Conservation (phyloP, 2,888 invertebrate species). For the Zelleria hepariella region DNA sequence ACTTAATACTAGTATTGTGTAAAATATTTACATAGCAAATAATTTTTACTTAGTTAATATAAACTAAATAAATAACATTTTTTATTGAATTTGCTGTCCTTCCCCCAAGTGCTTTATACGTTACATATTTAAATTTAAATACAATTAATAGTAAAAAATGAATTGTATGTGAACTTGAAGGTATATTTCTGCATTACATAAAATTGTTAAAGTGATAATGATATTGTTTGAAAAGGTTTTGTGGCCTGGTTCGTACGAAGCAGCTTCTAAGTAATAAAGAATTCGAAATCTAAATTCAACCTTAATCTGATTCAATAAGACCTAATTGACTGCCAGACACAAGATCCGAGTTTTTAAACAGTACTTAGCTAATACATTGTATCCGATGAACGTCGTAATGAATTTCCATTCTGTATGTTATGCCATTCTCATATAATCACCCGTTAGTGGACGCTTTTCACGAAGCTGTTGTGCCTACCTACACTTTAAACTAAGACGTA, state of each 20-base stretch:
- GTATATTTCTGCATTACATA: slow-evolving; percentile 62
- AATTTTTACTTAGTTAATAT: slow-evolving; percentile 72
- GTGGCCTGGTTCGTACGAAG: slow-evolving; percentile 40
- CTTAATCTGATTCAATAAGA: neutral
- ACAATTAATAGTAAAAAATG: slow-evolving; percentile 65
- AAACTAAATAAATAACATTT: slow-evolving; percentile 69
- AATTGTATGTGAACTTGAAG: slow-evolving; percentile 66
- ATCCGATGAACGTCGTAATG: slow-evolving; percentile 28
- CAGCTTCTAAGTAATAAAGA: neutral
- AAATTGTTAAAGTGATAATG: slow-evolving; percentile 50
- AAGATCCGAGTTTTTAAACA: slow-evolving; percentile 23
- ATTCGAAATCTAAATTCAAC: neutral
- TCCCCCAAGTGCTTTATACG: slow-evolving; percentile 74
- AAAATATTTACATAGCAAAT: slow-evolving; percentile 71
- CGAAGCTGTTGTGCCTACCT: neutral
- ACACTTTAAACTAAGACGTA: no score
- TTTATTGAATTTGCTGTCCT: slow-evolving; percentile 74
- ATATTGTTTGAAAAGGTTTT: slow-evolving; percentile 54
- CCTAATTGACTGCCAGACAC: slow-evolving; percentile 25
- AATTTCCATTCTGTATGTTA: slow-evolving; percentile 33
- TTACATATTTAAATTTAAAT: slow-evolving; percentile 65
- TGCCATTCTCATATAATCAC: slow-evolving; percentile 42
- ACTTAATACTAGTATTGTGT: slow-evolving; percentile 69
- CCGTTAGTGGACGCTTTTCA: slow-evolving; percentile 29
- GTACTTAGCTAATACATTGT: slow-evolving; percentile 12